A percentile compares a stretch with the other conserved stretches of the same genome.
Evolutionary conservation across 2,888 invertebrate species (phyloP).

Genomic region (Drosophila paracracens): DNA sequence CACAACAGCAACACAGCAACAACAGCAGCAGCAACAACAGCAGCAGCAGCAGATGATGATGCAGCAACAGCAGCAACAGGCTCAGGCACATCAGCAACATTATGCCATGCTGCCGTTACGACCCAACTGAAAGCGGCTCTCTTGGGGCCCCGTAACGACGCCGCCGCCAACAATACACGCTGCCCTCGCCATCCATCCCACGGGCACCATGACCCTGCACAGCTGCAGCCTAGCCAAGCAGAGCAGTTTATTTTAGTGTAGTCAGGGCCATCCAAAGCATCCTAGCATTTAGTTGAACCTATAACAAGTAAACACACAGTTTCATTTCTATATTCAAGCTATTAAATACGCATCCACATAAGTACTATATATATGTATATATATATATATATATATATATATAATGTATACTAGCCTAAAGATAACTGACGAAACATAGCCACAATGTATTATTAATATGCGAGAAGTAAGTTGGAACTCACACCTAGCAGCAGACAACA

Average conservation of each 20-base stretch:
- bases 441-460: constrained; percentile 68
- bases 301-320: constrained; percentile 3
- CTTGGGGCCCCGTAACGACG: constrained; percentile 77
- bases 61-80: constrained; percentile 64
- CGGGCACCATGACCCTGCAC: constrained; percentile 76
- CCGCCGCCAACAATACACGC: constrained; percentile 67
- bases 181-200: constrained; percentile 64
- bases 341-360: constrained; percentile 4
- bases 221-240: constrained; percentile 77
- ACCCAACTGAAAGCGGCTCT: constrained; percentile 82
- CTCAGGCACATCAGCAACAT: constrained; percentile 79
- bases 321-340: constrained; percentile 29
- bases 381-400: neutral
- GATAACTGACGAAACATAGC: constrained; percentile 44
- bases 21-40: constrained; percentile 61
- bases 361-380: constrained; percentile 4
- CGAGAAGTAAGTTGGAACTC: constrained; percentile 56
- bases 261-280: constrained; percentile 71
- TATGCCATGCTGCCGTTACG: constrained; percentile 83
- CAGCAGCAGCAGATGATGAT: constrained; percentile 57
- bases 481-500: constrained; percentile 70
- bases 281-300: constrained; percentile 54
- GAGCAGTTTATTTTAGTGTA: constrained; percentile 67
- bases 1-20: constrained; percentile 56
- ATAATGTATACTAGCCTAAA: constrained; percentile 11